phyloP scores from a whole-genome alignment of 2,888 invertebrate genomes.

The Chrysolina haemoptera region DNA sequence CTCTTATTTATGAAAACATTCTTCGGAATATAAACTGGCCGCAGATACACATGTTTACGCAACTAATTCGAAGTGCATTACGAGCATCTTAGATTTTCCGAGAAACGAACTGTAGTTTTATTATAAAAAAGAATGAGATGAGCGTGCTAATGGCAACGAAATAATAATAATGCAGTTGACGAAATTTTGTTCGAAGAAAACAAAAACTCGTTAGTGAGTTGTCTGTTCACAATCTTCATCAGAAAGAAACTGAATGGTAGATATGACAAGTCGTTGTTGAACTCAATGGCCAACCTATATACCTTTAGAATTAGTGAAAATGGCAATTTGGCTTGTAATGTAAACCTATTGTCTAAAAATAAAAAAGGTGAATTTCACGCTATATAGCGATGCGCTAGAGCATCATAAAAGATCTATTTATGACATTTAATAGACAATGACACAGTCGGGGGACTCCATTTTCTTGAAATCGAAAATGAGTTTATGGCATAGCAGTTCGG shows the following conservation, averaged over 20 bases:
- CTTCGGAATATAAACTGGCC: neutral
- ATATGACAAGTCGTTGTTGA: neutral
- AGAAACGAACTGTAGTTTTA: conserved; percentile 36
- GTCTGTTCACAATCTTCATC: neutral
- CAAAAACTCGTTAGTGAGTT: neutral
- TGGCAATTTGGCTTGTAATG: no score
- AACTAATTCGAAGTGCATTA: conserved; percentile 29
- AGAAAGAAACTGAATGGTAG: neutral
- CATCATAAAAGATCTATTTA: no score
- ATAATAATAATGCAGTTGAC: conserved; percentile 8
- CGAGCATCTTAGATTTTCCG: conserved; percentile 26
- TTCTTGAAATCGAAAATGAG: no score
- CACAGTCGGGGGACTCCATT: no score
- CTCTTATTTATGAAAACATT: neutral
- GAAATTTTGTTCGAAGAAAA: conserved; percentile 1
- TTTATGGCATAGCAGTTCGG: no score
- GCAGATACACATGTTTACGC: conserved; percentile 21
- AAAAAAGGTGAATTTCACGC: no score
- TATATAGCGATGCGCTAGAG: no score
- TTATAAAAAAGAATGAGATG: conserved; percentile 25
- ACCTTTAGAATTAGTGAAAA: no score
- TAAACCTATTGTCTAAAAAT: no score
- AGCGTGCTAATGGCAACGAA: conserved; percentile 14
- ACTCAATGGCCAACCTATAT: no score
- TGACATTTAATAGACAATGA: no score